Evolutionary conservation across 2,888 invertebrate genomes (phyloP), one percentile per base, ranked within the genome.

Genomic region (Argyresthia albistria): DNA sequence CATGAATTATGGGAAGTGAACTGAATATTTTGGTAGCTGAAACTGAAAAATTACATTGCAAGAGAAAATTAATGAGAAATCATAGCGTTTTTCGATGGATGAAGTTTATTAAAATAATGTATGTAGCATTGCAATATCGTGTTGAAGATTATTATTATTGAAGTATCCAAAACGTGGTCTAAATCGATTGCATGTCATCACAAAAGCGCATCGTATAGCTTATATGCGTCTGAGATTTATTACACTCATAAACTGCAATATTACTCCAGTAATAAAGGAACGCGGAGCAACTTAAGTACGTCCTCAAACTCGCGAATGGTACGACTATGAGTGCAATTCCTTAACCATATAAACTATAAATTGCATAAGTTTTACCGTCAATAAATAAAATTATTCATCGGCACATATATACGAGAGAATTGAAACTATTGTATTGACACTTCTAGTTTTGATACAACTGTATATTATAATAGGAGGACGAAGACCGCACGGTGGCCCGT

Each of bases 231-330:
- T 67, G 63, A 73, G 76, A 81, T 81, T 81, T 80, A 81, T 78
- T 70, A 65, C 72, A 56, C 65, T 67, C 72, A 76, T 82, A 81
- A 81, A 81, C 66, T 74, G 73, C 73, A 73, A 78, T 76, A 81
- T 78, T 73, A 71, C 75, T 65, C 66, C 57, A 69, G 77, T 73
- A 74, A 76, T 82, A 82, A 80, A 80, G 73, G 68, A 72, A 72
- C 71, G 71, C 71, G 62, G 58, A 14, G 43, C 16, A 55, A 57
- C 54, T 56, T 57, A 57, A 59, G 58, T 58, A 55, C 57, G 53
- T 53, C 49, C 55, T 57, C 46, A 55, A 54, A 54, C 55, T 57
- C 52, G 45, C 52, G 52, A 53, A 47, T 56, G 53, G 51, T 57
- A 54, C 15, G 10, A 45, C 10, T 25, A 45, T 57, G 56, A 56